phyloP scores from a whole-genome alignment of 2,113 vertebrate species.

The Bubo scandiacus region DNA sequence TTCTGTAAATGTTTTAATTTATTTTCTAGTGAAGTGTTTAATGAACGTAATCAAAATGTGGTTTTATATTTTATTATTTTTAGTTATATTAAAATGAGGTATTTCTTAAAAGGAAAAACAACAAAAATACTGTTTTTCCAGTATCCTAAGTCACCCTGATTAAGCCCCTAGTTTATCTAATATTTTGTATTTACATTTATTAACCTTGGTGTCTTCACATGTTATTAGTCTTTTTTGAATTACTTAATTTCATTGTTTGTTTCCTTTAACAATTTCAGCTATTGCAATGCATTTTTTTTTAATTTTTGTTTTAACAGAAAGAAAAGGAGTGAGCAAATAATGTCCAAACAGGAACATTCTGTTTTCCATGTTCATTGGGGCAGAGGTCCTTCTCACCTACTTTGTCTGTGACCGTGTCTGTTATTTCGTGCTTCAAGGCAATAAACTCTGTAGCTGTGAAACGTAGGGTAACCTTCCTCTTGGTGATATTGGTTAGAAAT shows the following conservation, averaged over 20 bases:
- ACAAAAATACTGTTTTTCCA: neutral
- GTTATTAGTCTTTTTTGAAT: neutral
- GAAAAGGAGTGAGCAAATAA: neutral
- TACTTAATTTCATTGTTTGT: neutral
- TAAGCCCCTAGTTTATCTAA: neutral
- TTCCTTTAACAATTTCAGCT: neutral
- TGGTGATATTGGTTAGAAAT: neutral
- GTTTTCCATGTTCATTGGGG: neutral
- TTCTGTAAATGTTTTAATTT: slow-evolving; percentile 39
- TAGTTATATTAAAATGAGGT: neutral
- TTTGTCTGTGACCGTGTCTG: neutral
- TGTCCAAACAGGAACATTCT: neutral
- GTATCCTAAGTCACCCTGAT: neutral
- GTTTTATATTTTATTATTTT: neutral
- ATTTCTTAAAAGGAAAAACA: neutral
- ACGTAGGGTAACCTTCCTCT: neutral
- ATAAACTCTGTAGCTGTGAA: neutral
- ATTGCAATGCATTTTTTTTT: neutral
- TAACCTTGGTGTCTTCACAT: neutral
- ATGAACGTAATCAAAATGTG: neutral
- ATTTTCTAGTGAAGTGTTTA: slow-evolving; percentile 16
- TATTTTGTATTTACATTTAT: neutral
- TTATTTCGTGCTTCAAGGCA: neutral
- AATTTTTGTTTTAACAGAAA: neutral
- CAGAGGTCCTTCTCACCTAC: neutral